These are phyloP conservation scores for Neodiprion virginianus DNA, from an alignment of 1,140 invertebrate species.

Conservation along the genomic window DNA sequence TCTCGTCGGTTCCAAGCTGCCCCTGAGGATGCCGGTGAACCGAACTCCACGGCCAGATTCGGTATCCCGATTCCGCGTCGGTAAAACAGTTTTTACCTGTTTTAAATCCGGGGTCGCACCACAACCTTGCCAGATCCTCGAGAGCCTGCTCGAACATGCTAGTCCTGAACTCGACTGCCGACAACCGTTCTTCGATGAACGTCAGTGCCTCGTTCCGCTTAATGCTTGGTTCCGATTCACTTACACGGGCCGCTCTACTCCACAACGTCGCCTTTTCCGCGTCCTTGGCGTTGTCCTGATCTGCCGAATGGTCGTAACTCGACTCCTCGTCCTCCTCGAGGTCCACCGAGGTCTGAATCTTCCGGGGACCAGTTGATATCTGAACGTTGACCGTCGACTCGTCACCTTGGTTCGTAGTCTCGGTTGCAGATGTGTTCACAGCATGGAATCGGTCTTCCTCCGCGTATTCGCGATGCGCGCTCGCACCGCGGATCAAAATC, in stretches of 20 bases:
- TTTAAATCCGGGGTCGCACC: background rate
- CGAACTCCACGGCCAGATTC: background rate
- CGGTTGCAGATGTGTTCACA: background rate
- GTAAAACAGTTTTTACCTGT: background rate
- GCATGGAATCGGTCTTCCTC: background rate
- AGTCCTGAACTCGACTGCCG: slow-evolving; percentile 12
- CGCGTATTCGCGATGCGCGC: background rate
- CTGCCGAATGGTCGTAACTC: background rate
- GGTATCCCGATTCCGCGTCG: background rate
- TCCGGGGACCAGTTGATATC: background rate
- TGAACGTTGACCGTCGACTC: background rate
- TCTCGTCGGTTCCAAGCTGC: background rate
- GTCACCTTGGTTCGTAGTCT: background rate
- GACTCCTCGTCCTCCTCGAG: background rate
- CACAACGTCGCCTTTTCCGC: background rate
- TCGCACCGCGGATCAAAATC: background rate
- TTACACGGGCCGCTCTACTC: background rate
- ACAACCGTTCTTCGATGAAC: slow-evolving; percentile 4
- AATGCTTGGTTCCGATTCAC: background rate
- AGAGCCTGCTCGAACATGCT: slow-evolving; percentile 1
- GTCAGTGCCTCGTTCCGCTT: background rate
- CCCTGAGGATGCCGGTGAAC: background rate
- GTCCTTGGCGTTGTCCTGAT: background rate
- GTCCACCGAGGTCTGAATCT: background rate
- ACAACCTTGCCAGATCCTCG: background rate